phyloP scores from a whole-genome alignment of 2,797 vertebrate species.

The Fringilla coelebs region DNA sequence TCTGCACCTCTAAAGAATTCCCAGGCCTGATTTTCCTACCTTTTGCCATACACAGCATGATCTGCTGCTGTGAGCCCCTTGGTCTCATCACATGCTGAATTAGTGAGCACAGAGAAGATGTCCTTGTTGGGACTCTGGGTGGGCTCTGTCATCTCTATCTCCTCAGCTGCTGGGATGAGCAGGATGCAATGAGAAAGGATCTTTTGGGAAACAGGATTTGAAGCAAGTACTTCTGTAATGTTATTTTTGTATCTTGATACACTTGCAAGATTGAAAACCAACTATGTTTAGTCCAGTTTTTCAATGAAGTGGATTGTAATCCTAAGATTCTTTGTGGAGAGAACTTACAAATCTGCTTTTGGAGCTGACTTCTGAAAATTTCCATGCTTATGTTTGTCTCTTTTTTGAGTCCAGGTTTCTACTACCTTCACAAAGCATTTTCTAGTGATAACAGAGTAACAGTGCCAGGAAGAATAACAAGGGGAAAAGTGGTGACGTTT shows the following conservation, averaged over 20 bases:
- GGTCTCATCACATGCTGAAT: fast-evolving
- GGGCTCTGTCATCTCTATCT: background rate
- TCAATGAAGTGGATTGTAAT: background rate
- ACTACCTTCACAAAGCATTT: background rate
- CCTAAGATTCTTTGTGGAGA: background rate
- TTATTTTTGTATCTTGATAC: background rate
- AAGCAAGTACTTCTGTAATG: background rate
- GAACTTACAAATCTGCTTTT: background rate
- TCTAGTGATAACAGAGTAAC: background rate
- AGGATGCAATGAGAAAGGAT: background rate
- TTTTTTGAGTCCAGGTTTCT: background rate
- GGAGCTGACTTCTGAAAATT: background rate
- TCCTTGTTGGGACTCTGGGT: background rate
- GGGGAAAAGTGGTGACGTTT: background rate
- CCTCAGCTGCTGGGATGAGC: fast-evolving
- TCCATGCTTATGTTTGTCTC: background rate
- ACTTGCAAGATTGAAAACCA: background rate
- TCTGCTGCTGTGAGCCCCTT: background rate
- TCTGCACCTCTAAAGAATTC: background rate
- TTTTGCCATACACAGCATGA: fast-evolving
- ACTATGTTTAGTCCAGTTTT: background rate
- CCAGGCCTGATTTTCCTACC: background rate
- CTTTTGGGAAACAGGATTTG: background rate
- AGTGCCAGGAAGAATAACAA: background rate
- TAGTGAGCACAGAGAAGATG: background rate